Percentiles rank a stretch among this genome's conserved stretches.
phyloP scores from a whole-genome alignment of 2,113 vertebrate species.

The Hippocampus zosterae region DNA sequence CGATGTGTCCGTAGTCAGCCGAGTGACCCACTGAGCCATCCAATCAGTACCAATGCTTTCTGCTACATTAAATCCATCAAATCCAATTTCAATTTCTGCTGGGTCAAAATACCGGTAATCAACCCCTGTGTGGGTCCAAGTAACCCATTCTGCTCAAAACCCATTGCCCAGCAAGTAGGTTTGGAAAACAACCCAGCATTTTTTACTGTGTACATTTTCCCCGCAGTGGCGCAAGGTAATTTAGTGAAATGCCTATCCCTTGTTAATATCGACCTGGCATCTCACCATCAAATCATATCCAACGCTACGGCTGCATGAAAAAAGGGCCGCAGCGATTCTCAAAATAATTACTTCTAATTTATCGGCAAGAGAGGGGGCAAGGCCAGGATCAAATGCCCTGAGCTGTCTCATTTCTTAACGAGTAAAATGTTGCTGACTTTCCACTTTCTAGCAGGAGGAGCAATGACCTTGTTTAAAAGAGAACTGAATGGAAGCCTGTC shows the following conservation, averaged over 20 bases:
- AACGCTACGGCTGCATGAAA: slow-evolving; percentile 37
- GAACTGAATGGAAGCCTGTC: slow-evolving; percentile 18
- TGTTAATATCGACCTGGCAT: slow-evolving; percentile 7
- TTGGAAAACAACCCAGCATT: no score
- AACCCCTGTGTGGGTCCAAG: no score
- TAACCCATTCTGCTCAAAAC: no score
- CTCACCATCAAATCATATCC: slow-evolving; percentile 31
- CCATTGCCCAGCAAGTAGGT: no score
- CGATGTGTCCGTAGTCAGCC: no score
- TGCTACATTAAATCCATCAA: no score
- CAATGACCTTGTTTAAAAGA: slow-evolving; percentile 42
- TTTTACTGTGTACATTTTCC: no score
- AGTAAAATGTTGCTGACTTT: slow-evolving; percentile 60
- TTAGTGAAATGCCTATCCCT: not conserved
- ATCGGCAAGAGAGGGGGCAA: slow-evolving; percentile 32
- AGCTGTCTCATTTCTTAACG: slow-evolving; percentile 47
- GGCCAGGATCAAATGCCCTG: slow-evolving; percentile 33
- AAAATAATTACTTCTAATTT: slow-evolving; percentile 52
- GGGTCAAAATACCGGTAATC: no score
- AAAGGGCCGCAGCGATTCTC: slow-evolving; percentile 44
- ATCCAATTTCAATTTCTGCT: no score
- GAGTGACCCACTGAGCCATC: no score
- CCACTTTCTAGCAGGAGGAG: slow-evolving; percentile 26
- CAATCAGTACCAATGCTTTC: no score
- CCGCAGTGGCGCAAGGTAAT: not conserved